A percentile compares a stretch with the other conserved stretches of the same genome.
Conservation (phyloP, 1,140 invertebrate genomes). For the Drosophila fuyamai region DNA sequence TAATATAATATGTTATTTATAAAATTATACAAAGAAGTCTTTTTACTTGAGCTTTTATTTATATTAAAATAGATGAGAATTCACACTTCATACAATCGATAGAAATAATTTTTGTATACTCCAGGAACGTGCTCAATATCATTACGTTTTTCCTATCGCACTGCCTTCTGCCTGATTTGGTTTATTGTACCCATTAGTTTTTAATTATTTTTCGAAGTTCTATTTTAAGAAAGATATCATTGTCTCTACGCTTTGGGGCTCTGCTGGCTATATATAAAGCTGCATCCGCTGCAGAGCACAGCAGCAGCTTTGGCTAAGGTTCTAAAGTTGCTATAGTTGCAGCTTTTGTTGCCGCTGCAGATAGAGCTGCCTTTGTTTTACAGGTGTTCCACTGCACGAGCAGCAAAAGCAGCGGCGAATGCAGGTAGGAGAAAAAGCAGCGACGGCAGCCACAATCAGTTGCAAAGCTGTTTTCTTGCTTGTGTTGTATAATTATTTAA, state of each 20-base stretch:
- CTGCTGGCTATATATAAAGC: constrained; percentile 13
- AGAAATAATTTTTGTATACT: too few relatives aligned
- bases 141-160: not conserved
- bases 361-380: constrained; percentile 76
- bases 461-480: constrained; percentile 73
- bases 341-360: constrained; percentile 37
- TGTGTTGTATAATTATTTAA: constrained; percentile 82
- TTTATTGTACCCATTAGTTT: constrained; percentile 22
- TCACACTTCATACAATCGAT: too few relatives aligned
- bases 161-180: constrained; percentile 6
- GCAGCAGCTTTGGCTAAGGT: constrained; percentile 30
- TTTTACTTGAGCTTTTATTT: too few relatives aligned
- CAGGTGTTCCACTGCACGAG: constrained; percentile 80
- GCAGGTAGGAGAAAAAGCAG: constrained; percentile 29
- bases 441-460: constrained; percentile 65
- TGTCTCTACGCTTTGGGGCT: constrained; percentile 33
- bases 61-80: too few relatives aligned
- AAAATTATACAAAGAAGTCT: too few relatives aligned
- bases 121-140: too few relatives aligned
- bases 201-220: constrained; percentile 32
- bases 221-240: constrained; percentile 6
- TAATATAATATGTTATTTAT: too few relatives aligned
- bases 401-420: constrained; percentile 39
- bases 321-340: constrained; percentile 11
- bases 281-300: constrained; percentile 70